Evolutionary conservation across 2,888 invertebrate genomes (phyloP).

Genomic region (Trimorus sp.): DNA sequence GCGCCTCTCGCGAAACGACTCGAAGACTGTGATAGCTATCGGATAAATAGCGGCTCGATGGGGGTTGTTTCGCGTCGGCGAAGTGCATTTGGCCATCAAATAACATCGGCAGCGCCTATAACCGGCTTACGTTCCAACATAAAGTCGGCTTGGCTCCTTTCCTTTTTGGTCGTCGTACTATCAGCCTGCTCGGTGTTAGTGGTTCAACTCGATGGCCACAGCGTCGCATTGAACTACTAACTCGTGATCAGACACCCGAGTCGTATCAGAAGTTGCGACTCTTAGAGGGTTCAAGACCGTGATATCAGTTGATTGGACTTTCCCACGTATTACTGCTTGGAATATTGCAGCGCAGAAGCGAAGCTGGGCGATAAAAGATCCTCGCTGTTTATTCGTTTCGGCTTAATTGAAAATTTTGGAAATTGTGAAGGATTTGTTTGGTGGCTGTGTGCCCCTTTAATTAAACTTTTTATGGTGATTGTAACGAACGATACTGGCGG

Average conservation of each 20-base stretch:
- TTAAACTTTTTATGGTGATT: conserved; percentile 73
- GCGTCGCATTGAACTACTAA: conserved; percentile 79
- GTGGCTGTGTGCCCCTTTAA: conserved; percentile 68
- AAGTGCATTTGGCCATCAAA: conserved; percentile 82
- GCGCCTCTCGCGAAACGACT: conserved; percentile 32
- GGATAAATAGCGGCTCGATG: conserved; percentile 76
- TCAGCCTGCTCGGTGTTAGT: conserved; percentile 61
- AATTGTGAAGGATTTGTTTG: conserved; percentile 23
- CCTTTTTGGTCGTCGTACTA: conserved; percentile 66
- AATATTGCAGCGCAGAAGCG: conserved; percentile 40
- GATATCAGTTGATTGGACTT: conserved; percentile 81
- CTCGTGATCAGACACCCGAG: conserved; percentile 80
- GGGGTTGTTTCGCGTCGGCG: conserved; percentile 74
- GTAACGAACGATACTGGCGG: conserved; percentile 63
- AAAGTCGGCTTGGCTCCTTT: conserved; percentile 79
- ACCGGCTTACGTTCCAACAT: conserved; percentile 81
- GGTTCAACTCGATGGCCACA: conserved; percentile 64
- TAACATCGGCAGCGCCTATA: conserved; percentile 81
- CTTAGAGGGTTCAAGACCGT: conserved; percentile 77
- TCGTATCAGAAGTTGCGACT: conserved; percentile 80
- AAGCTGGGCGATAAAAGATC: conserved; percentile 25
- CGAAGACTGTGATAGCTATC: conserved; percentile 64
- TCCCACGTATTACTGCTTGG: conserved; percentile 70
- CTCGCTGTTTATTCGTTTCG: conserved; percentile 20
- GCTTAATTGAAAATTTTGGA: conserved; percentile 46